These are phyloP conservation scores for Sebastes kiyomatsui DNA, from an alignment of 2,797 vertebrate species.

Conservation along the genomic window DNA sequence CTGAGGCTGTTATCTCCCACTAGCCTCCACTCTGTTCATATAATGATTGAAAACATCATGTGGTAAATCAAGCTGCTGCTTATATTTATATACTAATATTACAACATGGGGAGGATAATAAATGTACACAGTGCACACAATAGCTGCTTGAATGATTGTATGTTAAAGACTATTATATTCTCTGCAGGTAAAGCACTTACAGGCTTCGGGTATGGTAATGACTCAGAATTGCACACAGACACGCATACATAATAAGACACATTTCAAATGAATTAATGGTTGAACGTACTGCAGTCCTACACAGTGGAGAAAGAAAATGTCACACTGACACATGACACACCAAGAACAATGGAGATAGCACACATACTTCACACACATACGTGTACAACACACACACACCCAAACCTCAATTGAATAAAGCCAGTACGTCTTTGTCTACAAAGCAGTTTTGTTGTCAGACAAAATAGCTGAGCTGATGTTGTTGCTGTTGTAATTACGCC, in stretches of 20 bases:
- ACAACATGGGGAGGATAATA: not conserved
- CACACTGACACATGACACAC: not conserved
- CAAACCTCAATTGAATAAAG: slow-evolving; percentile 17
- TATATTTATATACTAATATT: not conserved
- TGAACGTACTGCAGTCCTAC: not conserved
- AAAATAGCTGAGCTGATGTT: slow-evolving; percentile 63
- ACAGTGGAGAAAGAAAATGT: not conserved
- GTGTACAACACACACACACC: not conserved
- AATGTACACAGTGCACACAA: not conserved
- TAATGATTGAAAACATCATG: not conserved
- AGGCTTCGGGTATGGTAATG: not conserved
- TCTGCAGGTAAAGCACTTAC: not conserved
- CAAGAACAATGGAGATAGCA: not conserved
- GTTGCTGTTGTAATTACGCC: slow-evolving; percentile 66
- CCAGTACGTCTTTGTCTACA: slow-evolving; percentile 42
- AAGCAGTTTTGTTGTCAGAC: slow-evolving; percentile 67
- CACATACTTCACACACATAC: not conserved
- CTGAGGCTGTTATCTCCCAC: not conserved
- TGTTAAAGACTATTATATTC: not conserved
- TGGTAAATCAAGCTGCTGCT: not conserved
- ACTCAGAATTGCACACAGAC: not conserved
- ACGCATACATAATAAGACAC: not conserved
- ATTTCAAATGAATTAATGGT: not conserved
- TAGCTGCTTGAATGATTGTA: not conserved
- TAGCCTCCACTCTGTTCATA: not conserved